A percentile compares a stretch with the other conserved stretches of the same genome.
phyloP scores from a whole-genome alignment of 2,888 invertebrate species.

The Dione juno region DNA sequence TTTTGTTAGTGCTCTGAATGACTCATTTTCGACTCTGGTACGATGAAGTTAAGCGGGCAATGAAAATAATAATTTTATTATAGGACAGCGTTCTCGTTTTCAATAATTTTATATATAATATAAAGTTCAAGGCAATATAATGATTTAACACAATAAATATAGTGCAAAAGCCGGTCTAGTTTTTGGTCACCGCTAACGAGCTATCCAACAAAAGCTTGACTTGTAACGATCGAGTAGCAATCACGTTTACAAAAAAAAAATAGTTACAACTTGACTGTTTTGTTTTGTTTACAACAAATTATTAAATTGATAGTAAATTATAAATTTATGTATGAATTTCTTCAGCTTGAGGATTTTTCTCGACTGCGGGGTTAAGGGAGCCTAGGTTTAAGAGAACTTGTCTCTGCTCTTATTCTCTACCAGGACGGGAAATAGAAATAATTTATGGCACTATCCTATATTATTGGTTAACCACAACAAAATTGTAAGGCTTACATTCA shows the following conservation, averaged over 20 bases:
- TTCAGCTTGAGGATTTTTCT: too few species aligned
- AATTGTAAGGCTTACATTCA: slow-evolving; percentile 39
- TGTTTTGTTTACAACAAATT: background rate
- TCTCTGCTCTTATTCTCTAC: too few species aligned
- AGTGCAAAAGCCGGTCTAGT: background rate
- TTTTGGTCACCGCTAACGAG: background rate
- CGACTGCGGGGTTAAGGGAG: too few species aligned
- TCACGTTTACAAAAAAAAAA: background rate
- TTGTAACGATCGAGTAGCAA: background rate
- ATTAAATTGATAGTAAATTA: slow-evolving; percentile 4
- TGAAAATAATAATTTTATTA: background rate
- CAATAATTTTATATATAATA: background rate
- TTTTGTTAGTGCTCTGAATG: background rate
- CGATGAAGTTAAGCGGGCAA: background rate
- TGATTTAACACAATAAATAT: too few species aligned
- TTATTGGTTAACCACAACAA: slow-evolving; percentile 29
- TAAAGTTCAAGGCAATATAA: background rate
- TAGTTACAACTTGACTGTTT: background rate
- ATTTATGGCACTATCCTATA: background rate
- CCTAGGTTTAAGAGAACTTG: too few species aligned
- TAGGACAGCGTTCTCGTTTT: background rate
- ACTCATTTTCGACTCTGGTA: background rate
- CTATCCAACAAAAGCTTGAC: background rate
- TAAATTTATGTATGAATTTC: slow-evolving; percentile 8
- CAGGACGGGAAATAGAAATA: too few species aligned